Conservation (phyloP, 1,140 invertebrate species). For the Brachionus manjavacas region DNA sequence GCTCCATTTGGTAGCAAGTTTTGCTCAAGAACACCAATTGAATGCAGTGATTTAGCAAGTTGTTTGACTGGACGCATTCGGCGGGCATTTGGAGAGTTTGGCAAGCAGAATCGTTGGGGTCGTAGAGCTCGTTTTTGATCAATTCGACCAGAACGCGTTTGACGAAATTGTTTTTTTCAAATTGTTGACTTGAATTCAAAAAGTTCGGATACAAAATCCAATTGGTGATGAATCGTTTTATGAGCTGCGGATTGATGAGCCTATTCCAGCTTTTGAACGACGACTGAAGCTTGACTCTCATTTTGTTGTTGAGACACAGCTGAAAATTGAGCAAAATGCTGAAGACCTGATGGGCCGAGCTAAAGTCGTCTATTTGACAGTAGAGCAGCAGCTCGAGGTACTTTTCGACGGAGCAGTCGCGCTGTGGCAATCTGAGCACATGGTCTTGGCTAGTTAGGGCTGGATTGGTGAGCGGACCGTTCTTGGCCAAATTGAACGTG, state of each 20-base stretch:
- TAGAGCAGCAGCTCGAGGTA: background rate
- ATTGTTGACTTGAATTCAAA: conserved; percentile 25
- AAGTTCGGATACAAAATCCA: conserved; percentile 40
- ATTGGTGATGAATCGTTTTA: background rate
- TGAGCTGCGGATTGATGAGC: background rate
- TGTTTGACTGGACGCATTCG: background rate
- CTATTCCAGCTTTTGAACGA: background rate
- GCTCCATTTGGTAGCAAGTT: conserved; percentile 35
- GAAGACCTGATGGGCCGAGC: background rate
- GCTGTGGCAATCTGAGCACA: background rate
- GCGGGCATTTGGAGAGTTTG: background rate
- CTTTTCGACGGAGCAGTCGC: background rate
- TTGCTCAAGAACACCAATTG: conserved; percentile 1
- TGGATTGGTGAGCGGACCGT: background rate
- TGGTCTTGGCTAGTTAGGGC: background rate
- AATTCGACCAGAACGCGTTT: background rate
- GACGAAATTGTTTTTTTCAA: conserved; percentile 38
- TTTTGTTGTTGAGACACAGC: background rate
- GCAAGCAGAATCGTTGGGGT: conserved; percentile 14
- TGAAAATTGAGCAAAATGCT: background rate
- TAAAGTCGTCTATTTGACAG: conserved; percentile 4
- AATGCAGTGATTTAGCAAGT: conserved; percentile 29
- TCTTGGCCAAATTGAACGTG: background rate
- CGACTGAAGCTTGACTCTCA: background rate
- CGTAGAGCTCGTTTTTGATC: conserved; percentile 10